These are phyloP conservation scores for Rhynchopsitta pachyrhyncha DNA, from an alignment of 2,113 vertebrate species.

Conservation along the genomic window DNA sequence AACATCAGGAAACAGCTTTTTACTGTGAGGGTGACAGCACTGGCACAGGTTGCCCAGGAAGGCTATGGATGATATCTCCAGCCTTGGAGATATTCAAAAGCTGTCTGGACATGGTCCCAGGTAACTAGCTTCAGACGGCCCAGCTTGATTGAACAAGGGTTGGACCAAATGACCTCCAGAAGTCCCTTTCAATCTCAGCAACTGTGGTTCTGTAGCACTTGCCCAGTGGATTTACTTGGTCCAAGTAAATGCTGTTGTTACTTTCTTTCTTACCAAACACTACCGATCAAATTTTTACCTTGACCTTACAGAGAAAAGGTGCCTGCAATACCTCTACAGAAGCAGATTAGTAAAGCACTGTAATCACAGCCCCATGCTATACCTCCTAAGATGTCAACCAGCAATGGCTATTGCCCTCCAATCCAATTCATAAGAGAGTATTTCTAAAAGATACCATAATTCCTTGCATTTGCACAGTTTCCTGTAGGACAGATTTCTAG, in stretches of 20 bases:
- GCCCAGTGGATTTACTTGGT: neutral
- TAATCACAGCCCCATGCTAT: neutral
- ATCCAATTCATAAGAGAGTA: neutral
- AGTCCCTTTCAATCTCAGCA: neutral
- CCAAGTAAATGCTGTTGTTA: neutral
- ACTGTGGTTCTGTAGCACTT: neutral
- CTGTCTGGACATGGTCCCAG: neutral
- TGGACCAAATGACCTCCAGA: neutral
- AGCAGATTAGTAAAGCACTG: neutral
- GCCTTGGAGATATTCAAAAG: neutral
- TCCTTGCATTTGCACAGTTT: conserved; percentile 4
- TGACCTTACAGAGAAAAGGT: neutral
- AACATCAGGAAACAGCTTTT: neutral
- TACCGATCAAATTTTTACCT: neutral
- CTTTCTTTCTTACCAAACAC: neutral
- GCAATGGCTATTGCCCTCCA: neutral
- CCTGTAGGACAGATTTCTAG: neutral
- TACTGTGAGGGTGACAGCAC: neutral
- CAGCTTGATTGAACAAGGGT: neutral
- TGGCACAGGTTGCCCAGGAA: neutral
- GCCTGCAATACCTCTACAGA: neutral
- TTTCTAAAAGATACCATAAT: conserved; percentile 11
- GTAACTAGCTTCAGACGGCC: neutral
- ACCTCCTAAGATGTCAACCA: neutral
- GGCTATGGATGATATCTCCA: neutral